Evolutionary conservation across 2,888 invertebrate species (phyloP).

Genomic region (Dynastes grantii): DNA sequence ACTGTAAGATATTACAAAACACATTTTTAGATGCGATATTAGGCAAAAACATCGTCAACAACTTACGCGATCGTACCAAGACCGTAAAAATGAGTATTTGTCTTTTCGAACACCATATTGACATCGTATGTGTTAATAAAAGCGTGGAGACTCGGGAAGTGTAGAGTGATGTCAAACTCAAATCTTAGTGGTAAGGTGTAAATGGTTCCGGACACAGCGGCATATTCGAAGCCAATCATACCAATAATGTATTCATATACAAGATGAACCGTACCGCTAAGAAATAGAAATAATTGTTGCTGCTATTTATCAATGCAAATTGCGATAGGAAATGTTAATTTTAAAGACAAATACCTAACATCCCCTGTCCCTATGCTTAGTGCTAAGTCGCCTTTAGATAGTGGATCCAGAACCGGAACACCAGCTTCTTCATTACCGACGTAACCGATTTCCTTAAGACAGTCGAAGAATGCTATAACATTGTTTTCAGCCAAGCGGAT

Average conservation of each 20-base stretch:
- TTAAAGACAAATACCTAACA: not conserved
- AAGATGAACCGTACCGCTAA: not conserved
- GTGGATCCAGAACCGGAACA: not conserved
- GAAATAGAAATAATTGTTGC: not conserved
- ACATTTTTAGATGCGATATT: not conserved
- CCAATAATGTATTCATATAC: not conserved
- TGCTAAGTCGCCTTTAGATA: not conserved
- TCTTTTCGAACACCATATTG: not conserved
- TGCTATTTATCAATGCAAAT: not conserved
- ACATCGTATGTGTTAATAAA: constrained; percentile 8
- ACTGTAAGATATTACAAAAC: not conserved
- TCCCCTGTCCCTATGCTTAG: not conserved
- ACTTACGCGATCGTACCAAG: constrained; percentile 38
- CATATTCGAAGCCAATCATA: not conserved
- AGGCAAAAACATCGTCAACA: not conserved
- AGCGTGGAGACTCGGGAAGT: not conserved
- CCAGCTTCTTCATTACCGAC: not conserved
- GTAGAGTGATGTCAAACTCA: constrained; percentile 23
- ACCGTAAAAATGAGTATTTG: not conserved
- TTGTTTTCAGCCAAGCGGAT: not conserved
- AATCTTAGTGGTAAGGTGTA: constrained; percentile 42
- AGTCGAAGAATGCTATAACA: not conserved
- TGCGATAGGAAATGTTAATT: not conserved
- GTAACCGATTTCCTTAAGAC: not conserved
- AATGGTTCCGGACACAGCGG: constrained; percentile 9